A percentile compares a stretch with the other conserved stretches of the same genome.
Conservation (phyloP, 2,113 vertebrate species). For the Eudyptes chrysolophus region DNA sequence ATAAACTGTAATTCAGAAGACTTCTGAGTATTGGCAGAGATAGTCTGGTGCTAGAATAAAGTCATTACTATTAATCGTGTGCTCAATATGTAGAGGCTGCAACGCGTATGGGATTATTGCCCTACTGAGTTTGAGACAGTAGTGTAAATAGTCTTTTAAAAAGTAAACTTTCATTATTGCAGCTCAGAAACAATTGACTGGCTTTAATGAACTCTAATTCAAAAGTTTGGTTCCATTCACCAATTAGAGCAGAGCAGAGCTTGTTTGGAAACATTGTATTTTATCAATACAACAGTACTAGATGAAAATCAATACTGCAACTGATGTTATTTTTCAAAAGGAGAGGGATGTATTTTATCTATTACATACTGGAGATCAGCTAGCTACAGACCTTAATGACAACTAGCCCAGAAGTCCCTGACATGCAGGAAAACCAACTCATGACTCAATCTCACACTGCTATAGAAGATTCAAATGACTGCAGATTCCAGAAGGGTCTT, state of each 20-base stretch:
- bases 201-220: neutral
- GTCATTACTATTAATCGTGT: neutral
- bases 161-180: neutral
- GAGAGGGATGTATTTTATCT: neutral
- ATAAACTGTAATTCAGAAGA: neutral
- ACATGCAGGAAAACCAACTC: neutral
- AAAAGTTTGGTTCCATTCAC: neutral
- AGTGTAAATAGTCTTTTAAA: neutral
- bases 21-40: neutral
- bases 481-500: neutral
- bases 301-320: slow-evolving; percentile 21
- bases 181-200: neutral
- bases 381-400: neutral
- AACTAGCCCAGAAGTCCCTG: neutral
- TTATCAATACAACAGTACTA: neutral
- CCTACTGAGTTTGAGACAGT: neutral
- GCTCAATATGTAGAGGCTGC: neutral
- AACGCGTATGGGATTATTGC: neutral
- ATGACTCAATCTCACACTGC: neutral
- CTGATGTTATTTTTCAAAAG: slow-evolving; percentile 6
- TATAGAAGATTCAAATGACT: neutral
- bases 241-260: neutral
- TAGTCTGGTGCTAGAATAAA: neutral
- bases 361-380: neutral
- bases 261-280: neutral